Evolutionary conservation across 2,113 vertebrate genomes (phyloP), one percentile per base, ranked within the genome.

Genomic region (Malurus elegans): DNA sequence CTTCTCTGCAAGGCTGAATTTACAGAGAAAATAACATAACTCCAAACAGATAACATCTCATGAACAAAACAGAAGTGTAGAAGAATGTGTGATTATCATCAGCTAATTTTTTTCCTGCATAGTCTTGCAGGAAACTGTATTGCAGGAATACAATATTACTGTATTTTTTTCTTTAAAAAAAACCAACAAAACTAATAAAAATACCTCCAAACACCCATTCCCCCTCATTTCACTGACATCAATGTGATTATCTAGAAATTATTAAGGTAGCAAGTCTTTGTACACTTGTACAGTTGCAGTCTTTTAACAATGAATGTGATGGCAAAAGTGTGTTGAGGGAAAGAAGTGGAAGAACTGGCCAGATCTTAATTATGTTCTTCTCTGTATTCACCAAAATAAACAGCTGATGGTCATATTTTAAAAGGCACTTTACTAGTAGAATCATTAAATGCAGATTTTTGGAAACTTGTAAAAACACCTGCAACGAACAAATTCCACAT

Each of bases 401-500:
- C 11, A 79, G 14, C 0, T 69, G 47, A 80, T 13, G 24, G 9
- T 54, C 24, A 18, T 29, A 74, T 23, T 92, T 86, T 34, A 73
- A 8, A 91, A 54, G 18, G 60, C 28, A 28, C 25, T 88, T 51
- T 48, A 86, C 21, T 48, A 78, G 23, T 74, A 17, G 10, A 64
- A 75, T 34, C 17, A 74, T 34, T 48, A 47, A 65, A 86, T 9
- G 14, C 4, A 71, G 28, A 10, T 67, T 91, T 76, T 45, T 57
- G 15, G 17, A 78, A 91, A 50, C 40, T 42, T 83, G 26, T 47
- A 57, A 60, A 71, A 70, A 89, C 92, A 99, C 99, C 99, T 99
- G 97, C 98, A 99, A 29, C 97, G 98, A 6, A 98, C 97, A 81
- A 99, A 99, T 82, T 99, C 99, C 47, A 99, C 98, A 82, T 99